phyloP scores from a whole-genome alignment of 2,888 invertebrate species.

The Leptothorax acervorum region DNA sequence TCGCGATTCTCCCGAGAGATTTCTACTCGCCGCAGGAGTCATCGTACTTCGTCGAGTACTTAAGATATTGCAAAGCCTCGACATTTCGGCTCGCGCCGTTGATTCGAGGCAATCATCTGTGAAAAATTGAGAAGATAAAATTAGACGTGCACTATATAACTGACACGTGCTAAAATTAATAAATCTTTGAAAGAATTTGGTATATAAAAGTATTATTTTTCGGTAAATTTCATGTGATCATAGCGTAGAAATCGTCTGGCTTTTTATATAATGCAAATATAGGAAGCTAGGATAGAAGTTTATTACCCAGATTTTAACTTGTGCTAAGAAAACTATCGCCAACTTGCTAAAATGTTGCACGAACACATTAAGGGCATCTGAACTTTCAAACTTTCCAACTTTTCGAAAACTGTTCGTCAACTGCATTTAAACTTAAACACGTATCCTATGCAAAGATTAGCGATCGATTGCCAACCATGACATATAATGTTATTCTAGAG shows the following conservation, averaged over 20 bases:
- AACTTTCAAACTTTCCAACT: slow-evolving; percentile 22
- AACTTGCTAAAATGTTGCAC: slow-evolving; percentile 32
- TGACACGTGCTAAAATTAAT: neutral
- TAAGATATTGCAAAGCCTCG: slow-evolving; percentile 23
- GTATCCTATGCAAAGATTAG: slow-evolving; percentile 7
- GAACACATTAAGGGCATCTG: slow-evolving; percentile 23
- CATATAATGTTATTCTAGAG: neutral
- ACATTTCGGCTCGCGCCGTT: neutral
- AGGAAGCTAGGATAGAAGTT: neutral
- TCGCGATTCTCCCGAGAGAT: slow-evolving; percentile 31
- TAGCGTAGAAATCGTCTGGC: neutral
- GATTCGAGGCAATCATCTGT: slow-evolving; percentile 53
- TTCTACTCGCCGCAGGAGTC: slow-evolving; percentile 47
- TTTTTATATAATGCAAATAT: neutral
- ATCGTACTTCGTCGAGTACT: slow-evolving; percentile 50
- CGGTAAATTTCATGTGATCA: neutral
- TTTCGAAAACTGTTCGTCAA: slow-evolving; percentile 19
- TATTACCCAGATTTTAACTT: slow-evolving; percentile 19
- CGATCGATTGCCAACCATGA: neutral
- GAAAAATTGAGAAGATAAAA: slow-evolving; percentile 11
- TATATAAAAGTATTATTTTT: neutral
- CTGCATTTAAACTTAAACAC: slow-evolving; percentile 19
- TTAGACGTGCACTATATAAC: neutral
- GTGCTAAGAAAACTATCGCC: neutral
- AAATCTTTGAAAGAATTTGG: neutral